phyloP scores from a whole-genome alignment of 2,888 invertebrate species.

The Cactoblastis cactorum region DNA sequence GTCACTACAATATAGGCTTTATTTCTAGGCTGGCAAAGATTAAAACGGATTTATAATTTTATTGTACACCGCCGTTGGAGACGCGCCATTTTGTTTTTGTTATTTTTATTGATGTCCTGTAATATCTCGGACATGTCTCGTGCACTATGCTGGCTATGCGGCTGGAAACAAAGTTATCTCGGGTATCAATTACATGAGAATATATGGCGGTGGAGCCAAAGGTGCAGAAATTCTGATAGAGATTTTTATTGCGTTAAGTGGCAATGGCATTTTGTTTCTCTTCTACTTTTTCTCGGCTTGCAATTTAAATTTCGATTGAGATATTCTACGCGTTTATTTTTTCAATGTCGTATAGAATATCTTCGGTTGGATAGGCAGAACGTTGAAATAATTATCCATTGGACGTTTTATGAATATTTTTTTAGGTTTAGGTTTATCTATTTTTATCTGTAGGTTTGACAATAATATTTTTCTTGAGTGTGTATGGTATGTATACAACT shows the following conservation, averaged over 20 bases:
- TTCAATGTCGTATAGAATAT: neutral
- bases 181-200: slow-evolving; percentile 23
- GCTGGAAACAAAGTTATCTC: slow-evolving; percentile 36
- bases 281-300: neutral
- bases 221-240: slow-evolving; percentile 13
- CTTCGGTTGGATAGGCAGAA: neutral
- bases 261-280: slow-evolving; percentile 8
- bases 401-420: neutral
- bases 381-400: neutral
- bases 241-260: slow-evolving; percentile 11
- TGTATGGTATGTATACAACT: neutral
- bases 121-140: slow-evolving; percentile 54
- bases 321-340: slow-evolving; percentile 2
- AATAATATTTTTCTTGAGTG: neutral
- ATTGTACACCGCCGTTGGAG: slow-evolving; percentile 50
- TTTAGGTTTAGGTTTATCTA: too few relatives aligned
- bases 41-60: slow-evolving; percentile 24
- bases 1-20: slow-evolving; percentile 23
- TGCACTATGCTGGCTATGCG: slow-evolving; percentile 60
- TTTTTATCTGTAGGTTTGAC: neutral
- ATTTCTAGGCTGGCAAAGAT: slow-evolving; percentile 19
- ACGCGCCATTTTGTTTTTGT: slow-evolving; percentile 39
- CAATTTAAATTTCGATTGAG: slow-evolving; percentile 3
- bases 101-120: slow-evolving; percentile 42
- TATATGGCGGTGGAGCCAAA: slow-evolving; percentile 19